Base-by-base conservation (phyloP, 2,797 vertebrate species). In the Halcyon badia region DNA sequence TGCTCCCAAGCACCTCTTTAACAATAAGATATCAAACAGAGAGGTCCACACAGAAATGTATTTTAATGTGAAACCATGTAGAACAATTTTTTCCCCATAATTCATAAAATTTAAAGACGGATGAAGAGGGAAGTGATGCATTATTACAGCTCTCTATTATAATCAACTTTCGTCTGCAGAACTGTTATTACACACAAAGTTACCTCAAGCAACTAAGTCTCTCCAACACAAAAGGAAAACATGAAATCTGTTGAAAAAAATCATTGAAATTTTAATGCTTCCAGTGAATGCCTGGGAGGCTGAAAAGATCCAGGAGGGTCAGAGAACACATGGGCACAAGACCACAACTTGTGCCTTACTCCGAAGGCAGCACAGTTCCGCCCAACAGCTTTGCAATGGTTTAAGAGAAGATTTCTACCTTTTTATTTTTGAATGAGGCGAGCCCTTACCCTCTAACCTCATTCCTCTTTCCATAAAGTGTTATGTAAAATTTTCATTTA, bases 401-500 rank as follows among this genome's bases (percentile, higher is more conserved):
- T 96, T 89, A 65, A 80, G 93, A 57, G 90, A 82, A 62, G 60
- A 77, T 81, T 92, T 92, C 87, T 52, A 24, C 61, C 62, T 80
- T 89, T 83, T 70, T 46, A 73, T 80, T 95, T 82, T 71, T 61
- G 30, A 94, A 71, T 61, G 70, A 91, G 76, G 57, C 33, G 80
- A 91, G 83, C 30, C 71, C 73, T 77, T 81, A 90, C 60, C 92
- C 92, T 76, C 73, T 41, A 41, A 90, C 90, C 95, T 87, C 66
- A 81, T 44, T 65, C 90, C 89, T 94, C 81, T 64, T 91, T 56
- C 88, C 88, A 71, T 37, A 95, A 94, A 93, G 71, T 25, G 28
- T 14, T 76, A 84, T 33, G 92, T 84, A 98, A 95, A 97, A 98
- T 95, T 99, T 98, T 98, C 93, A 98, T 98, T 98, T 99, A 98